These are phyloP conservation scores for Ciconia boyciana DNA, from an alignment of 2,113 vertebrate genomes.

Conservation along the genomic window DNA sequence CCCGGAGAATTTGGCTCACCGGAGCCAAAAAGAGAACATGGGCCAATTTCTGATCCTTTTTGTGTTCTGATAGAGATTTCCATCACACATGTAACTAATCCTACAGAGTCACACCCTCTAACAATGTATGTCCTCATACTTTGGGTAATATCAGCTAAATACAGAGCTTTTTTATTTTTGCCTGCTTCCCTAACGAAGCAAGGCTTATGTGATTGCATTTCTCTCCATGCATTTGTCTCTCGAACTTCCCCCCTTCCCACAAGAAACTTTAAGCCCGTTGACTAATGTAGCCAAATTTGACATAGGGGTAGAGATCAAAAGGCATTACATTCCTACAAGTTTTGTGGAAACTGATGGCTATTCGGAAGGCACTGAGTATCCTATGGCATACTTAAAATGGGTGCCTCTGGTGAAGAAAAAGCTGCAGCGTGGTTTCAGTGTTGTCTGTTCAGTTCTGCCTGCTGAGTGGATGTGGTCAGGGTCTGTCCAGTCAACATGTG, in stretches of 20 bases:
- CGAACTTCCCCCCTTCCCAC: background rate
- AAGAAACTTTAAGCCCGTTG: background rate
- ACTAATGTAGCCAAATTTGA: background rate
- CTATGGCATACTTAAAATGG: background rate
- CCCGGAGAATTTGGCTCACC: background rate
- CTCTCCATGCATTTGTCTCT: background rate
- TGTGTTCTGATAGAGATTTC: background rate
- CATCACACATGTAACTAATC: background rate
- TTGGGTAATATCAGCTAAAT: background rate
- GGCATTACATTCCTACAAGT: background rate
- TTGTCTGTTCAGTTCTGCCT: background rate
- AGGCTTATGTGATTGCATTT: background rate
- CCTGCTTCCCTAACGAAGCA: background rate
- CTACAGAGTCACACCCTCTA: background rate
- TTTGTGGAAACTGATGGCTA: background rate
- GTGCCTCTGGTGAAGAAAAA: background rate
- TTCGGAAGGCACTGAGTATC: background rate
- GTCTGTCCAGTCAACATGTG: accelerated
- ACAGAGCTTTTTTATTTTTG: background rate
- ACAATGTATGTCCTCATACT: background rate
- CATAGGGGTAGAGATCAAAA: background rate
- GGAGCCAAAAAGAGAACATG: background rate
- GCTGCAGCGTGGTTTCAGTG: accelerated
- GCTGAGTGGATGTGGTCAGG: background rate
- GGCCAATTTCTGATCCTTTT: background rate